phyloP scores from a whole-genome alignment of 2,888 invertebrate genomes.

The Lypha dubia region DNA sequence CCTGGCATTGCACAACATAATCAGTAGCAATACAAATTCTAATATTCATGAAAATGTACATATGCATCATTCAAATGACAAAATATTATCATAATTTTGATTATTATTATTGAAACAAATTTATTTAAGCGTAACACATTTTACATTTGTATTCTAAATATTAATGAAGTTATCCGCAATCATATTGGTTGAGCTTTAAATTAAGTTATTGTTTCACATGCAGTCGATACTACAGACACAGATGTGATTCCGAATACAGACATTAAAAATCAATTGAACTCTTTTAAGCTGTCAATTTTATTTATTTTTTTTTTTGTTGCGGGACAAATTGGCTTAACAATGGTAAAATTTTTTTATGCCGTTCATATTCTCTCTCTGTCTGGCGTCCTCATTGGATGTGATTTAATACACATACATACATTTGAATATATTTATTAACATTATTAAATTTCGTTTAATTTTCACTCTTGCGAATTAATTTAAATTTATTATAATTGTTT shows the following conservation, averaged over 20 bases:
- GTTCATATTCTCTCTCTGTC: background rate
- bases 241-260: slow-evolving; percentile 1
- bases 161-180: background rate
- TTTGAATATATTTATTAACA: no score
- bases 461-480: slow-evolving; percentile 45
- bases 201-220: background rate
- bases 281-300: slow-evolving; percentile 23
- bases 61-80: background rate
- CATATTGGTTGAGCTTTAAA: background rate
- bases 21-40: no score
- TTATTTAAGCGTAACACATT: no score
- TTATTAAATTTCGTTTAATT: slow-evolving; percentile 54
- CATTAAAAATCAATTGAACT: slow-evolving; percentile 41
- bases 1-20: no score
- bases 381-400: slow-evolving; percentile 11
- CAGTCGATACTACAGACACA: no score
- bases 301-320: background rate
- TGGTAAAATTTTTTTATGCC: background rate
- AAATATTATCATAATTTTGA: background rate
- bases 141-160: background rate
- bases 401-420: no score
- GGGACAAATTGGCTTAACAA: slow-evolving; percentile 37
- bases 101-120: background rate
- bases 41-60: no score
- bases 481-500: slow-evolving; percentile 51